Conservation (phyloP, 2,797 vertebrate species). For the Cryptoblepharus egeriae region DNA sequence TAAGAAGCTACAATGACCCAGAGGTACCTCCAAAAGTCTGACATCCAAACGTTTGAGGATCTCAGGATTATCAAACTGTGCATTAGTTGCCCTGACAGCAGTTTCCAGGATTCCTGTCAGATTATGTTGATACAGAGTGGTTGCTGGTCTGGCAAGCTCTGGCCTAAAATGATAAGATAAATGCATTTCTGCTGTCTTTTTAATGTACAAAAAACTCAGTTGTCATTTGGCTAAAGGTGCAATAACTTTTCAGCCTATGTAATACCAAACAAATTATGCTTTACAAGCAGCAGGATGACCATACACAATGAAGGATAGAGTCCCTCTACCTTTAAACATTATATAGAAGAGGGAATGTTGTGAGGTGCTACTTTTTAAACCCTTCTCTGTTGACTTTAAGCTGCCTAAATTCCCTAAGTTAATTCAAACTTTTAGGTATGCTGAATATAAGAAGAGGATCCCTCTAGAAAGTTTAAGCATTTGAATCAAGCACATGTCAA, state of each 20-base stretch:
- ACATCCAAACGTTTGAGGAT: slow-evolving; percentile 95
- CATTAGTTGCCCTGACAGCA: slow-evolving; percentile 94
- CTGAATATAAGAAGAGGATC: not conserved
- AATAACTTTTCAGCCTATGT: slow-evolving; percentile 16
- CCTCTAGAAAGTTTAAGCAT: no score
- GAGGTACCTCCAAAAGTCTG: slow-evolving; percentile 89
- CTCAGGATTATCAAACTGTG: slow-evolving; percentile 96
- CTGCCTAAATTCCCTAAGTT: no score
- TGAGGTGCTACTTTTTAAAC: no score
- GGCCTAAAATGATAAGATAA: slow-evolving; percentile 79
- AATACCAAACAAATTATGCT: not conserved
- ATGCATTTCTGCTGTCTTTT: not conserved
- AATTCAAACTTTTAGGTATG: no score
- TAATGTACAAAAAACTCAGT: not conserved
- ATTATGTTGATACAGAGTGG: slow-evolving; percentile 97
- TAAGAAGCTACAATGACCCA: slow-evolving; percentile 18
- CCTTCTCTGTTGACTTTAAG: no score
- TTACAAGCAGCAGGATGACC: no score
- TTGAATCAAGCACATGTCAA: not conserved
- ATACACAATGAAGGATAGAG: no score
- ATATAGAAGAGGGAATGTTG: no score
- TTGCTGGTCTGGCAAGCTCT: slow-evolving; percentile 93
- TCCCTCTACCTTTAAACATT: no score
- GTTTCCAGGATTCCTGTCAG: slow-evolving; percentile 97
- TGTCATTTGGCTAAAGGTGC: not conserved